Evolutionary conservation across 2,888 invertebrate genomes (phyloP).

Genomic region (Agrenia bidenticulata): DNA sequence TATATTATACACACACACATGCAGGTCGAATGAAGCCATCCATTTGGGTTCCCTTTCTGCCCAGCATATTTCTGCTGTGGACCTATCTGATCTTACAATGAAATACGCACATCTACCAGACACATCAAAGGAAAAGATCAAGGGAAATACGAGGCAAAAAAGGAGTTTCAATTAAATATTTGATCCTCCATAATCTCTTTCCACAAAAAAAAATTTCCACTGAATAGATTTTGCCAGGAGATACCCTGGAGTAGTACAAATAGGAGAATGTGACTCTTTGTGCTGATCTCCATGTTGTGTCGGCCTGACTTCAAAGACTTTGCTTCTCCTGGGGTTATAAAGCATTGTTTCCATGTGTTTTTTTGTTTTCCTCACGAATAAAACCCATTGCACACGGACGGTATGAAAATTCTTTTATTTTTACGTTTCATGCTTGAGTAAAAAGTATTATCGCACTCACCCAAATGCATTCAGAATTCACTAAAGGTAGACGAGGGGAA

Average conservation of each 20-base stretch:
- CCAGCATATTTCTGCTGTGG: no score
- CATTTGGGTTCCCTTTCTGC: no score
- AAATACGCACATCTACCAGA: constrained; percentile 6
- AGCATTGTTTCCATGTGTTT: constrained; percentile 26
- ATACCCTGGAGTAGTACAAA: background rate
- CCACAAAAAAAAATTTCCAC: constrained; percentile 38
- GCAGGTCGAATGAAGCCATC: no score
- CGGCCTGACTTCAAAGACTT: constrained; percentile 23
- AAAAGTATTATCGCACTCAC: no score
- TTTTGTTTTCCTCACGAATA: background rate
- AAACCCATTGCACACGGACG: no score
- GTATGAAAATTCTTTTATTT: no score
- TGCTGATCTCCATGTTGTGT: constrained; percentile 18
- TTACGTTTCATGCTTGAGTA: no score
- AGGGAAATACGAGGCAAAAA: constrained; percentile 41
- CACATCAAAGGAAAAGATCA: constrained; percentile 35
- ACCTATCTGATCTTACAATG: no score
- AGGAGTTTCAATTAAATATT: constrained; percentile 51
- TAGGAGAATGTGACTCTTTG: constrained; percentile 14
- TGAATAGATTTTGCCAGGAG: constrained; percentile 34
- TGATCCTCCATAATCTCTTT: constrained; percentile 48
- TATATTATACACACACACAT: no score
- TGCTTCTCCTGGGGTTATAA: background rate
- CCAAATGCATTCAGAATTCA: no score
- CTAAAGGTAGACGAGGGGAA: no score